These are phyloP conservation scores for Saxicola maurus DNA, from an alignment of 2,797 vertebrate genomes.

Conservation along the genomic window DNA sequence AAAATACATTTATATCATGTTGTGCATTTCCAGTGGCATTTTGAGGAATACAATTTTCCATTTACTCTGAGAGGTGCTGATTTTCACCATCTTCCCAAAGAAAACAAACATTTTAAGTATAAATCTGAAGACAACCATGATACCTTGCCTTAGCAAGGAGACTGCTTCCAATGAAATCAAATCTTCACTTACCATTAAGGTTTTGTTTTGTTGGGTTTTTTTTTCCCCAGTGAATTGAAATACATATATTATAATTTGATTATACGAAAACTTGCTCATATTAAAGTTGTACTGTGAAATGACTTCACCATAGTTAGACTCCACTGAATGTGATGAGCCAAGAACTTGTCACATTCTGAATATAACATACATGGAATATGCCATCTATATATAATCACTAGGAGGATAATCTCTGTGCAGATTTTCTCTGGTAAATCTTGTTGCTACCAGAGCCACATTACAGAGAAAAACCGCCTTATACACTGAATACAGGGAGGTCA, in stretches of 20 bases:
- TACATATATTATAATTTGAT: constrained; percentile 60
- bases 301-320: constrained; percentile 61
- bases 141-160: constrained; percentile 46
- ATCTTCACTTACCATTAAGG: constrained; percentile 44
- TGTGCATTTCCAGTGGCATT: constrained; percentile 55
- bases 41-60: constrained; percentile 47
- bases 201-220: constrained; percentile 10
- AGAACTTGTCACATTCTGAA: constrained; percentile 66
- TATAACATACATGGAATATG: constrained; percentile 67
- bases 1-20: constrained; percentile 36
- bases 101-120: constrained; percentile 54
- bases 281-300: constrained; percentile 66
- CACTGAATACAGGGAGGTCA: background rate
- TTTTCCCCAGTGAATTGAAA: background rate
- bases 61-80: constrained; percentile 43
- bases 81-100: constrained; percentile 39
- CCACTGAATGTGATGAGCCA: constrained; percentile 57
- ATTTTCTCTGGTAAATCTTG: constrained; percentile 57
- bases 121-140: constrained; percentile 30
- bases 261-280: constrained; percentile 61
- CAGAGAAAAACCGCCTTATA: background rate
- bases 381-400: constrained; percentile 66
- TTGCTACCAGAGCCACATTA: constrained; percentile 23
- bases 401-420: constrained; percentile 60
- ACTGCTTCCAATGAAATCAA: constrained; percentile 44